Evolutionary conservation across 2,113 vertebrate genomes (phyloP), one percentile per base, ranked within the genome.

Genomic region (Psilopsiagon aurifrons): DNA sequence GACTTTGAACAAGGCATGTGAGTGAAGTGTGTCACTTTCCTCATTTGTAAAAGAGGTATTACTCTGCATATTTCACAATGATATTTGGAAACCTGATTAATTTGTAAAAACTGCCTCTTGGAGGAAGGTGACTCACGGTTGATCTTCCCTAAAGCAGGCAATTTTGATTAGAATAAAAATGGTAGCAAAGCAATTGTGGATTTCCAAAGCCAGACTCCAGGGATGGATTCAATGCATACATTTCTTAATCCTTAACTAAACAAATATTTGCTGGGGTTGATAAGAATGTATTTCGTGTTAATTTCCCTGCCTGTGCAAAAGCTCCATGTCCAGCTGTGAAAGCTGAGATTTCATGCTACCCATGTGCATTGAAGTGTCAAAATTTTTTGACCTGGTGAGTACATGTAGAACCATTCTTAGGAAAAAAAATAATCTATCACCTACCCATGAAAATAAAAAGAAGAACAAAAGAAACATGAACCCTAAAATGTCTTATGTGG

Each of bases 41-140:
- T 92, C 71, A 57, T 86, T 66, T 94, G 62, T 49, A 59, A 57
- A 70, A 93, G 44, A 62, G 37, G 7, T 57, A 29, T 71, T 86
- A 71, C 77, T 88, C 76, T 47, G 81, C 51, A n/a, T 89, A 35
- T 71, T 96, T 82, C 83, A 89, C 37, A 79, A 44, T 2, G 1
- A 31, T 87, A 44, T 89, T 90, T 94, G 49, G 69, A 68, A 93
- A 87, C 52, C 79, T 79, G 62, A 92, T 94, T 96, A 94, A 96
- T 87, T 92, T 94, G 86, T 67, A 91, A 85, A 93, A 89, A 69
- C 33, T 92, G 90, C 74, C 95, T 96, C 66, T 86, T 69, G 39
- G 41, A 91, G 52, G 75, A 95, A 92, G 91, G 81, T 95, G 94
- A 94, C 83, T 92, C 66, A 93, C 86, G 94, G 96, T 79, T 95